Base-by-base conservation (phyloP, 2,113 vertebrate species). In the Gavialis gangeticus region DNA sequence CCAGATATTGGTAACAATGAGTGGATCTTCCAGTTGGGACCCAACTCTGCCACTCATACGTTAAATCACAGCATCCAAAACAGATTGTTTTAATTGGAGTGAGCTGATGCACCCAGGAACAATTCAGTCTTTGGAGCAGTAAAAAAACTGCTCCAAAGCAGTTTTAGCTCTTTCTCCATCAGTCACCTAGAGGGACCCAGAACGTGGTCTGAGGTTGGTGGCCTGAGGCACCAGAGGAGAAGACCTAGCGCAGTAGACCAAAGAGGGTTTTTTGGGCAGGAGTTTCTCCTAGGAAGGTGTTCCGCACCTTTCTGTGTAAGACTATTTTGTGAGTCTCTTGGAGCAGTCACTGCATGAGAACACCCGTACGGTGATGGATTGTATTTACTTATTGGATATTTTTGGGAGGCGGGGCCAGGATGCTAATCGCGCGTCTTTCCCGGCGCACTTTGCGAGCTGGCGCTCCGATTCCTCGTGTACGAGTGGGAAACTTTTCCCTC, bases 401-500 rank as follows among this genome's bases (percentile, higher is more conserved):
- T 87, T 85, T n/a, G 87, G 79, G 90, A 94, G 91, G 75, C 0
- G 1, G 89, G 62, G 75, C 83, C 59, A 75, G 81, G 91, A 82
- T 54, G 80, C 92, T 1, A 1, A 34, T 90, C 5, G 1, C 78
- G 92, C 93, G 88, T 7, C 3, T 46, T 60, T 89, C 85, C 93
- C 34, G 85, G 63, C 90, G n/a, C 0, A 60, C 57, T 19, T 25
- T 86, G 91, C 87, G 92, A 83, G 93, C 88, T 92, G 86, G 93
- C 56, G 85, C 57, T 96, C 96, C 90, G 91, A 2, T 91, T 92
- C 59, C 96, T 94, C 2, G 1, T 91, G 91, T 60, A 88, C 84
- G 87, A 93, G 90, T 87, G 75, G 88, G 94, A 96, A 90, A 92
- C 98, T 97, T 96, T 96, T 94, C 89, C 83, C 91, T 90, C 92